A percentile compares a stretch with the other conserved stretches of the same genome.
Evolutionary conservation across 2,113 vertebrate species (phyloP).

Genomic region (Origma solitaria): DNA sequence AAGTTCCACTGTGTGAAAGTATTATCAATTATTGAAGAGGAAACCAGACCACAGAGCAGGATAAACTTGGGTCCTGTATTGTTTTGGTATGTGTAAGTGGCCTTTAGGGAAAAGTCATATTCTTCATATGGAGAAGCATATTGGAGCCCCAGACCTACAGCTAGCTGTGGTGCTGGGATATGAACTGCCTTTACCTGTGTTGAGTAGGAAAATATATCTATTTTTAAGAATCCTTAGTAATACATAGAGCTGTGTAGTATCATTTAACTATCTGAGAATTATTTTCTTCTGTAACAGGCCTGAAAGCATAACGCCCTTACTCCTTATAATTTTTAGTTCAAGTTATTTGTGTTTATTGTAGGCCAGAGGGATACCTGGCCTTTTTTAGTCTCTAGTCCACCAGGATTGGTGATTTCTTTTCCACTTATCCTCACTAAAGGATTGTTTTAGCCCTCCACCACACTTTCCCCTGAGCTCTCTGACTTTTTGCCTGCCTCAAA

Average conservation of each 20-base stretch:
- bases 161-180: background rate
- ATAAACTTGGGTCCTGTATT: background rate
- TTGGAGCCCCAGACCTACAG: background rate
- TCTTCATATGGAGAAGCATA: background rate
- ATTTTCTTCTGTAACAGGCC: background rate
- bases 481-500: background rate
- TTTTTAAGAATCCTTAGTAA: background rate
- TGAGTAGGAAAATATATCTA: background rate
- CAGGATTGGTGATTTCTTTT: background rate
- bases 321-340: background rate
- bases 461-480: background rate
- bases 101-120: background rate
- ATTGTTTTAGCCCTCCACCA: background rate
- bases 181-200: background rate
- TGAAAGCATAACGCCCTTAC: background rate
- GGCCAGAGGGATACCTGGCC: background rate
- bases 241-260: background rate
- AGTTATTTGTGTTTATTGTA: background rate
- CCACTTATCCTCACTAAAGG: background rate
- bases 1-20: background rate
- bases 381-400: background rate
- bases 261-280: background rate
- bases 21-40: background rate
- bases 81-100: fast-evolving
- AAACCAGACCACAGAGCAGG: background rate